A percentile compares a stretch with the other conserved stretches of the same genome.
Conservation (phyloP, 2,888 invertebrate species). For the Mantis religiosa region DNA sequence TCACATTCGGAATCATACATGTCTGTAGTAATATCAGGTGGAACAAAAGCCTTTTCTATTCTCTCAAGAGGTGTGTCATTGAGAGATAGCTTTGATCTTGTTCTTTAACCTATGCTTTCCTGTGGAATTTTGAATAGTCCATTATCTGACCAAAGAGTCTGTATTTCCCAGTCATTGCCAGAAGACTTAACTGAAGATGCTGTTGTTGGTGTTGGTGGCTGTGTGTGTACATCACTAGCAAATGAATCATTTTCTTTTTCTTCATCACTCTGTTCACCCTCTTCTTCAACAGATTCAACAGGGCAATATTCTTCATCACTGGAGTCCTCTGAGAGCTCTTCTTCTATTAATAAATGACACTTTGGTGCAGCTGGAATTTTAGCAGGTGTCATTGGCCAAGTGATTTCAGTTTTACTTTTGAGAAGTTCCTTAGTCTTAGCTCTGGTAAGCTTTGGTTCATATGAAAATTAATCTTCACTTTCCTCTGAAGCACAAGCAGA, state of each 20-base stretch:
- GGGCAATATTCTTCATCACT: conserved; percentile 80
- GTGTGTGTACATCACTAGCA: too few species aligned
- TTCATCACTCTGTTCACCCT: conserved; percentile 61
- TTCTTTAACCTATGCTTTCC: conserved; percentile 76
- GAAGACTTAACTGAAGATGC: too few species aligned
- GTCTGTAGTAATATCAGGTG: conserved; percentile 81
- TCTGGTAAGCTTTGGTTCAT: too few species aligned
- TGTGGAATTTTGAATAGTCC: conserved; percentile 71
- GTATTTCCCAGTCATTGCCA: conserved; percentile 36
- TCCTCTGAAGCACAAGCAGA: conserved; percentile 30
- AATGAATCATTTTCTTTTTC: too few species aligned
- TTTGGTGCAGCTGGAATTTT: conserved; percentile 50
- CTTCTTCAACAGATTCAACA: conserved; percentile 46
- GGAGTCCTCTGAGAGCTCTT: conserved; percentile 71
- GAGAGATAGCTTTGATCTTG: conserved; percentile 81
- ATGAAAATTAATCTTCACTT: conserved; percentile 41
- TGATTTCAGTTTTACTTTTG: too few species aligned
- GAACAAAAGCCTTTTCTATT: conserved; percentile 84
- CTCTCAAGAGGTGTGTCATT: conserved; percentile 80
- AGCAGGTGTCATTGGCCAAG: too few species aligned
- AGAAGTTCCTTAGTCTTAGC: too few species aligned
- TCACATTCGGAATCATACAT: conserved; percentile 75
- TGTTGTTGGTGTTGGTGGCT: too few species aligned
- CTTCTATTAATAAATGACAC: conserved; percentile 64
- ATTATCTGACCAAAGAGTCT: conserved; percentile 53